Evolutionary conservation across 2,797 vertebrate genomes (phyloP).

Genomic region (Hozukius guyotensis): DNA sequence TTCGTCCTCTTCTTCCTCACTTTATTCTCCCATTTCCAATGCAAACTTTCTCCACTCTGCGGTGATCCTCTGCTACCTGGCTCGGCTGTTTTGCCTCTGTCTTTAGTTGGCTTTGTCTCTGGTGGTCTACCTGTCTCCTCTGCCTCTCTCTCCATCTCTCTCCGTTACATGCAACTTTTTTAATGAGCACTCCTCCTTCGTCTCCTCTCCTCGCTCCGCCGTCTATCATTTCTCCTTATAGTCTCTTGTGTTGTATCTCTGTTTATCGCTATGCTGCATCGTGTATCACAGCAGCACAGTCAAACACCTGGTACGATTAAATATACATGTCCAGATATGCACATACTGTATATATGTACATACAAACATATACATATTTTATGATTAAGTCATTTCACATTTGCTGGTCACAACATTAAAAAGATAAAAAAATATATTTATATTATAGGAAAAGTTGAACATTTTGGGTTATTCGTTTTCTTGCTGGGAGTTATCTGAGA

Average conservation of each 20-base stretch:
- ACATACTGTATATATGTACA: not conserved
- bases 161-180: slow-evolving; percentile 48
- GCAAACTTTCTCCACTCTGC: slow-evolving; percentile 53
- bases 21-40: slow-evolving; percentile 32
- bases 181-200: slow-evolving; percentile 60
- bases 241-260: slow-evolving; percentile 3
- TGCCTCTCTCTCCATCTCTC: slow-evolving; percentile 23
- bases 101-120: slow-evolving; percentile 75
- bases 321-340: slow-evolving; percentile 4
- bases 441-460: not conserved
- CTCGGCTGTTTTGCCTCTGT: slow-evolving; percentile 46
- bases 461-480: not conserved
- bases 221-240: slow-evolving; percentile 32
- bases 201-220: slow-evolving; percentile 20
- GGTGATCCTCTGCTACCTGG: slow-evolving; percentile 25
- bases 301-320: slow-evolving; percentile 25
- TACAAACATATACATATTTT: not conserved
- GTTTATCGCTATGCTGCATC: slow-evolving; percentile 11
- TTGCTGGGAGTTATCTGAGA: not conserved
- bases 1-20: slow-evolving; percentile 18
- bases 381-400: not conserved
- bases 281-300: slow-evolving; percentile 14
- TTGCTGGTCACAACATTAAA: not conserved
- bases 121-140: slow-evolving; percentile 73
- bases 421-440: not conserved